These are phyloP conservation scores for Hedychridium roseum DNA, from an alignment of 2,888 invertebrate genomes.

Conservation along the genomic window DNA sequence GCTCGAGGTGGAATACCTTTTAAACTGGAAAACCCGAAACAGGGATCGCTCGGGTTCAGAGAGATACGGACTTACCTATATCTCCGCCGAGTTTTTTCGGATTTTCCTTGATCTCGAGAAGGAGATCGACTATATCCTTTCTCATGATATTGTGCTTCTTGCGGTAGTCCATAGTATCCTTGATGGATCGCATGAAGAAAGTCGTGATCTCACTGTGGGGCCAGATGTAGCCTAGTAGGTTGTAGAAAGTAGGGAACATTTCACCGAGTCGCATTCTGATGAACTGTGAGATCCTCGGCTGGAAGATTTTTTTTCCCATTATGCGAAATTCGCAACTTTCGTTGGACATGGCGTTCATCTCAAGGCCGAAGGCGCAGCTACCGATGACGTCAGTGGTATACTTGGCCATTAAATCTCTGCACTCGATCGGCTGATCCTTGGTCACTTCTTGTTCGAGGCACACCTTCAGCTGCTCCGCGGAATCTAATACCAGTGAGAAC, in stretches of 20 bases:
- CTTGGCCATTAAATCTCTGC: constrained; percentile 55
- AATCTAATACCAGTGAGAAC: constrained; percentile 57
- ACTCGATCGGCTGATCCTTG: constrained; percentile 33
- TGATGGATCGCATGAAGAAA: constrained; percentile 48
- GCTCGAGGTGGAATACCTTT: not conserved
- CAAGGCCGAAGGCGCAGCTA: constrained; percentile 62
- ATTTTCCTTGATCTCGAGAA: constrained; percentile 47
- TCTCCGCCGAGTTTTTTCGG: constrained; percentile 10
- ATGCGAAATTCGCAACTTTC: constrained; percentile 57
- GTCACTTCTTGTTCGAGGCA: constrained; percentile 36
- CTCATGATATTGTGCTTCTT: constrained; percentile 50
- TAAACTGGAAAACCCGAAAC: not conserved
- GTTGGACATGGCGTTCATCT: constrained; percentile 57
- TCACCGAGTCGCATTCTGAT: constrained; percentile 20
- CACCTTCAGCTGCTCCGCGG: constrained; percentile 48
- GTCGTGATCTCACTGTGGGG: constrained; percentile 33
- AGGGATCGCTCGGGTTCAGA: not conserved
- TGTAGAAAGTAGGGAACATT: constrained; percentile 28
- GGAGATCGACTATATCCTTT: constrained; percentile 60
- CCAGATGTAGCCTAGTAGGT: constrained; percentile 28
- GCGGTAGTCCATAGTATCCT: constrained; percentile 49
- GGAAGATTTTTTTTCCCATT: constrained; percentile 54
- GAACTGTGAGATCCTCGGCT: constrained; percentile 19
- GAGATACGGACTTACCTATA: not conserved
- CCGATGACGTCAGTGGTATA: constrained; percentile 65